These are phyloP conservation scores for Hyposmocoma kahamanoa DNA, from an alignment of 1,140 invertebrate genomes.

Conservation along the genomic window DNA sequence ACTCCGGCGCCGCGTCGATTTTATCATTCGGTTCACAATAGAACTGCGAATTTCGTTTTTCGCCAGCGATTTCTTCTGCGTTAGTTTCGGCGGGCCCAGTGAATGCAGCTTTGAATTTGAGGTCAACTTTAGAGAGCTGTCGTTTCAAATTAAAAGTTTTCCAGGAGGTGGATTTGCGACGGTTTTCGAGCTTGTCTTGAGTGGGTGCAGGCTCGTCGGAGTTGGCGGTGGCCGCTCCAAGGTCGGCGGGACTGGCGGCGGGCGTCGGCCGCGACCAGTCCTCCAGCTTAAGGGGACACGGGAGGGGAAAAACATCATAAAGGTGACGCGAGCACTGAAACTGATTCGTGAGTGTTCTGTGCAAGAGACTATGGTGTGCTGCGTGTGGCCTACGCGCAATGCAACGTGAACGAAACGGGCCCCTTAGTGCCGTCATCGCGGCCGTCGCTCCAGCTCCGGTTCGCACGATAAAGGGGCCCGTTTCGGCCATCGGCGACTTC, in stretches of 20 bases:
- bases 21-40: constrained; percentile 59
- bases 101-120: constrained; percentile 83
- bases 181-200: constrained; percentile 36
- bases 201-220: constrained; percentile 30
- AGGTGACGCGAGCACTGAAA: constrained; percentile 20
- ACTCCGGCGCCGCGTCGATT: constrained; percentile 24
- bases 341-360: constrained; percentile 5
- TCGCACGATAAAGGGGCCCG: no score
- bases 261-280: constrained; percentile 30
- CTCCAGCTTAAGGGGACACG: constrained; percentile 52
- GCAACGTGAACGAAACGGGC: no score
- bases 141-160: constrained; percentile 85
- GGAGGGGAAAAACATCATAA: constrained; percentile 38
- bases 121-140: constrained; percentile 85
- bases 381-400: no score
- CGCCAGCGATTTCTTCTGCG: constrained; percentile 27
- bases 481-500: no score
- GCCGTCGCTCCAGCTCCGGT: not conserved
- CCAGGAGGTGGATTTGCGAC: constrained; percentile 78
- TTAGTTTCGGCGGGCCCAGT: constrained; percentile 64
- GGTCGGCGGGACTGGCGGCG: constrained; percentile 25
- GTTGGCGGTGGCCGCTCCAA: constrained; percentile 36
- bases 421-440: not conserved
- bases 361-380: not conserved
- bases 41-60: constrained; percentile 61